These are phyloP conservation scores for Percopsis omiscomaycus DNA, from an alignment of 2,797 vertebrate genomes.

Conservation along the genomic window DNA sequence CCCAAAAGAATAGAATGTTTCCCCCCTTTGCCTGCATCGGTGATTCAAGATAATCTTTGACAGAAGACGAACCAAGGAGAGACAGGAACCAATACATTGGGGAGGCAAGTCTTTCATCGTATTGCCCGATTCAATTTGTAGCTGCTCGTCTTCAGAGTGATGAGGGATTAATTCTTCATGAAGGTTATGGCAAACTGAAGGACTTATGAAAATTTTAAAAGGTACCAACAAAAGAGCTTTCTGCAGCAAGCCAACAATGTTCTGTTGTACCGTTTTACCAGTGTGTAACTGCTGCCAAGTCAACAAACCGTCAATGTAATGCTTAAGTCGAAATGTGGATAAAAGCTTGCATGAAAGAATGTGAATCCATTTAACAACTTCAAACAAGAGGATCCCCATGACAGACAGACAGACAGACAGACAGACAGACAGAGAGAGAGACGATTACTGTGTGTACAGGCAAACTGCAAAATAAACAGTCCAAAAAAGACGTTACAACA, in stretches of 20 bases:
- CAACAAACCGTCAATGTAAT: neutral
- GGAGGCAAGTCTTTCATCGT: conserved; percentile 12
- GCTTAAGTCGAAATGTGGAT: neutral
- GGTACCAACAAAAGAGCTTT: neutral
- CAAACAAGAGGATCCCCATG: neutral
- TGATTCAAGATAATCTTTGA: conserved; percentile 39
- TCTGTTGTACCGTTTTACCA: neutral
- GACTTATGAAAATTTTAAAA: conserved; percentile 10
- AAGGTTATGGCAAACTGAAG: conserved; percentile 11
- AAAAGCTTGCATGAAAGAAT: neutral
- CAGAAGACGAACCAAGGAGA: conserved; percentile 25
- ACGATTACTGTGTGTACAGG: too few species aligned
- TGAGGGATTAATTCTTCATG: conserved; percentile 25
- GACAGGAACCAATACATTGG: conserved; percentile 4
- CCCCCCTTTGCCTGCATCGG: conserved; percentile 33
- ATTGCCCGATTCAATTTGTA: conserved; percentile 21
- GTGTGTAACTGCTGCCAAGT: neutral
- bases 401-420: neutral
- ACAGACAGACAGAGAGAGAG: neutral
- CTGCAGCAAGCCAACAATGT: neutral
- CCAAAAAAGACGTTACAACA: too few species aligned
- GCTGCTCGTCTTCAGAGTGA: conserved; percentile 12
- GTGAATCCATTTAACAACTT: conserved; percentile 1
- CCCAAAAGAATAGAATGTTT: conserved; percentile 20
- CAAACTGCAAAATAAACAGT: too few species aligned